Percentiles rank a stretch among this genome's conserved stretches.
phyloP scores from a whole-genome alignment of 2,113 vertebrate genomes.

The Pseudonaja textilis region DNA sequence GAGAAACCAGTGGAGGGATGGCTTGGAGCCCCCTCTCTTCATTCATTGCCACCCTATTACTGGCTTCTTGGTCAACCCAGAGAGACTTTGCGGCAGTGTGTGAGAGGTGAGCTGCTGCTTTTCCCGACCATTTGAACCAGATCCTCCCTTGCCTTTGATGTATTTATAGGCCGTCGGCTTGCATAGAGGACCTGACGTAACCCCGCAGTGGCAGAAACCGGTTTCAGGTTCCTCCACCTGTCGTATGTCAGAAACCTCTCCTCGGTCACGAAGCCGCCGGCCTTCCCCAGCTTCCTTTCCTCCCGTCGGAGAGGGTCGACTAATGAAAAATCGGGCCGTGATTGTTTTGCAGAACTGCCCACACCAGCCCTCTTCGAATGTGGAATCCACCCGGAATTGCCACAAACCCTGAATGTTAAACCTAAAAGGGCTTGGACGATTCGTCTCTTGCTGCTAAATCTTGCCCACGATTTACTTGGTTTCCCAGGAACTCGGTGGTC shows the following conservation, averaged over 20 bases:
- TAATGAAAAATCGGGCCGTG: background rate
- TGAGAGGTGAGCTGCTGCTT: conserved; percentile 28
- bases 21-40: no score
- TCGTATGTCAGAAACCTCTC: conserved; percentile 34
- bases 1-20: background rate
- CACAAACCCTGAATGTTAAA: conserved; percentile 1
- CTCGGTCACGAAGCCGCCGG: conserved; percentile 13
- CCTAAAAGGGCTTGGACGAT: background rate
- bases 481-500: background rate
- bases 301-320: background rate
- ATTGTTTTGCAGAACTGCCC: conserved; percentile 11
- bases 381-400: background rate
- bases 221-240: conserved; percentile 61
- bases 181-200: conserved; percentile 49
- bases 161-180: conserved; percentile 67
- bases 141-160: conserved; percentile 19
- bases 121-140: conserved; percentile 48
- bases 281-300: rapidly evolving
- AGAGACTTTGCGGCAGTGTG: background rate
- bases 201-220: conserved; percentile 40
- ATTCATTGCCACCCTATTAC: background rate
- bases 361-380: background rate
- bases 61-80: background rate
- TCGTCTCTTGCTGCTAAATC: background rate
- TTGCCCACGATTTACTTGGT: background rate